Evolutionary conservation across 2,888 invertebrate genomes (phyloP).

Genomic region (Ormyrus thymus): DNA sequence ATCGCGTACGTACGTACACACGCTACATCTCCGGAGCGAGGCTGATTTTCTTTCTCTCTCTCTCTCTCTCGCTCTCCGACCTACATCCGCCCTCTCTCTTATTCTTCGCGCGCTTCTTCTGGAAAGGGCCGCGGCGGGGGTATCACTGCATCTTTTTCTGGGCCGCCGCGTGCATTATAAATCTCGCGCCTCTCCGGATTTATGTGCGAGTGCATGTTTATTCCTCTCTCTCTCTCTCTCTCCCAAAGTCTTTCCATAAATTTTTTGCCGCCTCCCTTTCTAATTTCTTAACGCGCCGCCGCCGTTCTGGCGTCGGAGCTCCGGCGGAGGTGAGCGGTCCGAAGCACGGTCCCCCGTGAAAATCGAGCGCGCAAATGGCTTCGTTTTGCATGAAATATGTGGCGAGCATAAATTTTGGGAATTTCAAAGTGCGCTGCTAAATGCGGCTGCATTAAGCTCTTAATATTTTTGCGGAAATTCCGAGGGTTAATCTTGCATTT

Average conservation of each 20-base stretch:
- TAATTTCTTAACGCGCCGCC: neutral
- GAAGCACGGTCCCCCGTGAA: neutral
- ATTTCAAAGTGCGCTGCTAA: too few relatives aligned
- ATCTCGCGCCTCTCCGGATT: neutral
- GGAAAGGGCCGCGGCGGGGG: neutral
- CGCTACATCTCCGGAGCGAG: neutral
- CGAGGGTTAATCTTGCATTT: too few relatives aligned
- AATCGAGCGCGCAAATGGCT: constrained; percentile 15
- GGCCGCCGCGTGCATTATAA: constrained; percentile 17
- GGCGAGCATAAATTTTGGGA: neutral
- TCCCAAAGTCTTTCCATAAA: neutral
- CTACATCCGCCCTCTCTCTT: neutral
- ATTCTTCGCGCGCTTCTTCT: neutral
- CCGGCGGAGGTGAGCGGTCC: neutral
- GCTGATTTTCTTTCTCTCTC: neutral
- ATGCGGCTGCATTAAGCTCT: too few relatives aligned
- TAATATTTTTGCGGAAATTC: too few relatives aligned
- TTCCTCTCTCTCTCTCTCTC: constrained; percentile 13
- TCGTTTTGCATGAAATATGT: constrained; percentile 8
- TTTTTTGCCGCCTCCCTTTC: constrained; percentile 15
- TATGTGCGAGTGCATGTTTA: constrained; percentile 7
- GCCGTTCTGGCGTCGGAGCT: neutral
- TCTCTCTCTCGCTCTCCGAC: neutral
- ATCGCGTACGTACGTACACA: neutral
- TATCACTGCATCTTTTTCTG: constrained; percentile 24